Base-by-base conservation (phyloP, 2,113 vertebrate species). In the Syngnathus typhle region DNA sequence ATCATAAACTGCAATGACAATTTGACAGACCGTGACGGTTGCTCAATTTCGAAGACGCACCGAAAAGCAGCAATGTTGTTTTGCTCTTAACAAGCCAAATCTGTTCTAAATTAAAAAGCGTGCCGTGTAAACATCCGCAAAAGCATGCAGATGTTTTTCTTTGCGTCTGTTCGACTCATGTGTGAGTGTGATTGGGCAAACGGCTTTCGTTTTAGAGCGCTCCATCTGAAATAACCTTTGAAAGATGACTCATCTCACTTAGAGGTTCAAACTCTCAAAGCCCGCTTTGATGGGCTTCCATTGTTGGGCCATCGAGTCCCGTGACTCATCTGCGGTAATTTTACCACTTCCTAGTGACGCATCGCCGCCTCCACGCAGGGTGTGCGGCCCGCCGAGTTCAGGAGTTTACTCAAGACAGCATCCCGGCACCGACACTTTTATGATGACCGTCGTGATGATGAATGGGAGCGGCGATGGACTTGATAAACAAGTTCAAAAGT, bases 381-480 rank as follows among this genome's bases (percentile, higher is more conserved):
- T 18, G 82, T 64, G 73, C 56, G 51, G 65, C 51, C 21, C 46
- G 32, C 16, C 16, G 0, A 70, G 63, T 65, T 39, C 66, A 27
- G 41, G n/a, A 54, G 81, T 87, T 88, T 87, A 88, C 85, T 85
- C 79, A 88, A 77, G 84, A 79, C 67, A 66, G 82, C 81, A 80
- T 85, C 83, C 85, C 70, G 79, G 69, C 65, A 74, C n/a, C 64
- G 78, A 15, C 44, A 69, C 65, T 67, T 82, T 84, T 82, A 70
- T 83, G 77, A 15, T 6, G 46, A 18, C 18, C 8, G 64, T 82
- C 81, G 27, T 11, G 60, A 61, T n/a, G 59, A 82, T 87, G 74
- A 85, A 88, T 87, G 82, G 79, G 70, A 60, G 56, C 60, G 21
- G 67, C 72, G 13, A 58, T 61, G 32, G 61, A 76, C 74, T 71